These are phyloP conservation scores for Myripristis murdjan DNA, from an alignment of 2,797 vertebrate genomes.

Conservation along the genomic window DNA sequence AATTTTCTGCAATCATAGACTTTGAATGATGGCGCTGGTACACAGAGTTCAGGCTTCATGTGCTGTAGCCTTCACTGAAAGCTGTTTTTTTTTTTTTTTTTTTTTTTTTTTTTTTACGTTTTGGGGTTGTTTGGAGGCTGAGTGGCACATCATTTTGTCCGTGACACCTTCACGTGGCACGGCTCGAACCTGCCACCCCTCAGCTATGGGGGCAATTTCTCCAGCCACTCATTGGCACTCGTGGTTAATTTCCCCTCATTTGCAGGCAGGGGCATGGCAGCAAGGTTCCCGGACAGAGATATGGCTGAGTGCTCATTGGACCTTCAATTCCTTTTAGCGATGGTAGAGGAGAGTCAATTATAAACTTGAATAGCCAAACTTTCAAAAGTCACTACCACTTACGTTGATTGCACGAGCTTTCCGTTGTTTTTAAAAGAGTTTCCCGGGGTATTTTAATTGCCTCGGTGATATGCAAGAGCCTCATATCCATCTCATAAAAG, in stretches of 20 bases:
- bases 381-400: conserved; percentile 57
- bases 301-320: conserved; percentile 53
- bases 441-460: conserved; percentile 63
- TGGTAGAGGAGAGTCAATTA: conserved; percentile 63
- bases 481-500: conserved; percentile 69
- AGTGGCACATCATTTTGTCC: no score
- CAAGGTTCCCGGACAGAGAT: conserved; percentile 39
- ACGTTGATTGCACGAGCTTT: conserved; percentile 58
- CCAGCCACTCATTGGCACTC: conserved; percentile 33
- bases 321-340: conserved; percentile 51
- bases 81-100: no score
- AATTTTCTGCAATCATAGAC: no score
- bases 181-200: conserved; percentile 27
- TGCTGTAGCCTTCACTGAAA: no score
- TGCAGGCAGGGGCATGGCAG: conserved; percentile 42
- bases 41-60: no score
- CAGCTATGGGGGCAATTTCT: not conserved
- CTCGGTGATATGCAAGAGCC: conserved; percentile 60
- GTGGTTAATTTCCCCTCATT: conserved; percentile 57
- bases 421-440: conserved; percentile 57
- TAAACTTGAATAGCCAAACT: conserved; percentile 61
- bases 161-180: no score
- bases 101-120: no score
- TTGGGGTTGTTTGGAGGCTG: no score
- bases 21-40: no score